phyloP scores from a whole-genome alignment of 2,888 invertebrate species.

The Plebejus anna region DNA sequence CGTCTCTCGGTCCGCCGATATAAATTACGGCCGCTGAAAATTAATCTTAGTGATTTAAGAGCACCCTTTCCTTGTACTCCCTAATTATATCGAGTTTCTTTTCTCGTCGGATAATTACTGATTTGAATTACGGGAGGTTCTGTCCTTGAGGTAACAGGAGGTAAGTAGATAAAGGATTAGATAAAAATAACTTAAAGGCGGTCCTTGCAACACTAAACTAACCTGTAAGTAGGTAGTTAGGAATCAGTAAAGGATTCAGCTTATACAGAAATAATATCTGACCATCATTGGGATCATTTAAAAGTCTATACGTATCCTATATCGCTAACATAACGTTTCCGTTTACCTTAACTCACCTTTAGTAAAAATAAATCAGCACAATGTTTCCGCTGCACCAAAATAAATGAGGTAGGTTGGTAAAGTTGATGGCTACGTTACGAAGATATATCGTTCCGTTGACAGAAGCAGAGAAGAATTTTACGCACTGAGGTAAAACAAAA shows the following conservation, averaged over 20 bases:
- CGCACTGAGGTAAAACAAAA: background rate
- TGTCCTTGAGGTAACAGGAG: background rate
- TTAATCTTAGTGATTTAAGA: conserved; percentile 74
- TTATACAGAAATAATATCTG: too few species aligned
- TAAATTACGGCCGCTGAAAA: conserved; percentile 75
- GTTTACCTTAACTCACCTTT: background rate
- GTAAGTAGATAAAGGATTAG: background rate
- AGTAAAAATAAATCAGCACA: background rate
- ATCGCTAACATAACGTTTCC: background rate
- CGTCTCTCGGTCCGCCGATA: conserved; percentile 71
- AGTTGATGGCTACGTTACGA: conserved; percentile 32
- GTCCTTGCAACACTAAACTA: too few species aligned
- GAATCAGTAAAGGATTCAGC: too few species aligned
- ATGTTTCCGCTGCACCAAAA: conserved; percentile 29
- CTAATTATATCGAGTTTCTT: conserved; percentile 36
- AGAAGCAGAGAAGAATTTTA: conserved; percentile 30
- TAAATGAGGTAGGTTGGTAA: conserved; percentile 30
- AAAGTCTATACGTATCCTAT: background rate
- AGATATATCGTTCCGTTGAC: conserved; percentile 32
- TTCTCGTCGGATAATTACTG: conserved; percentile 22
- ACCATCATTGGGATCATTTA: background rate
- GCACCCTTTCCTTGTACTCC: conserved; percentile 58
- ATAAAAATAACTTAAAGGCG: background rate
- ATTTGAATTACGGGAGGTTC: conserved; percentile 12
- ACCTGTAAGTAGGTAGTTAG: too few species aligned